Evolutionary conservation across 1,140 invertebrate species (phyloP).

Genomic region (Drosophila littoralis): DNA sequence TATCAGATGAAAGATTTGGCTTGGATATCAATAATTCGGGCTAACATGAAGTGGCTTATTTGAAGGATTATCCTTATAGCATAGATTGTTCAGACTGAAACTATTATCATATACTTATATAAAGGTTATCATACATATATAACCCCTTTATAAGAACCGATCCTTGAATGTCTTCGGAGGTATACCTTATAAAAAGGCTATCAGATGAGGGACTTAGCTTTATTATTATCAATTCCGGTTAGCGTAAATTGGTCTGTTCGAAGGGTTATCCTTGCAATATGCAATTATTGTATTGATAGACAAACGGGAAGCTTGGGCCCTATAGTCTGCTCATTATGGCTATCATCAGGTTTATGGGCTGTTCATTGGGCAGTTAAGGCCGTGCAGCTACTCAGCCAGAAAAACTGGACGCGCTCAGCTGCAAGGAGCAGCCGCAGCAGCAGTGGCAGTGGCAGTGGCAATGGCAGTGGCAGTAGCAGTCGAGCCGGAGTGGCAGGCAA

Average conservation of each 20-base stretch:
- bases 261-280: background rate
- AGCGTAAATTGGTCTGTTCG: background rate
- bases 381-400: slow-evolving; percentile 24
- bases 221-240: background rate
- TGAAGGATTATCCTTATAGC: too few relatives aligned
- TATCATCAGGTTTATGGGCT: slow-evolving; percentile 19
- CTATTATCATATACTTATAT: too few relatives aligned
- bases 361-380: slow-evolving; percentile 29
- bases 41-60: too few relatives aligned
- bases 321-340: background rate
- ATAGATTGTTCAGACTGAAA: too few relatives aligned
- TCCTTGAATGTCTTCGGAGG: too few relatives aligned
- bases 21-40: too few relatives aligned
- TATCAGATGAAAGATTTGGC: too few relatives aligned
- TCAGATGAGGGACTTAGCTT: too few relatives aligned
- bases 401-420: slow-evolving; percentile 12
- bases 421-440: slow-evolving; percentile 1
- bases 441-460: background rate
- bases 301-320: background rate
- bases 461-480: background rate
- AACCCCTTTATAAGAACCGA: too few relatives aligned
- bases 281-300: slow-evolving; percentile 21
- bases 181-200: too few relatives aligned
- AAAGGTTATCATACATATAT: too few relatives aligned
- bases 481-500: slow-evolving; percentile 23